Evolutionary conservation across 37 sponge, comb jelly and placozoan genomes (phyloP), one percentile per base, ranked within the genome.

Genomic region (Corticium candelabrum): DNA sequence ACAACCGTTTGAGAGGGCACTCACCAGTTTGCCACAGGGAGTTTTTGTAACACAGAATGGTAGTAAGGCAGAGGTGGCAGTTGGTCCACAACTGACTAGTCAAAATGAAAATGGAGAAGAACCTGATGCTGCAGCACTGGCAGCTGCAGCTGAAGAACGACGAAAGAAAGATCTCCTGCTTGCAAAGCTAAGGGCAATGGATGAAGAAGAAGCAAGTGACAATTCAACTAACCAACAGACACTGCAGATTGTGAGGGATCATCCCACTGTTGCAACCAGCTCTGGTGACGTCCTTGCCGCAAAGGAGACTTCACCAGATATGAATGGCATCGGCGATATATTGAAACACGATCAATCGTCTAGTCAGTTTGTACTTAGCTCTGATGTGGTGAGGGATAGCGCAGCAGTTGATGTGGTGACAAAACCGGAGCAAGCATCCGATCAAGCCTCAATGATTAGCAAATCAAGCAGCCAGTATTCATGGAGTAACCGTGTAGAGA

Each of bases 401-500:
- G 62, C 11, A 21, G 21, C 62, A 21, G 21, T 21, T 27, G 21
- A 21, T 21, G 62, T 50, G 15, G 21, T 27, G 21, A 21, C 15
- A 11, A 50, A 50, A 50, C 15, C 11, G 15, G 62, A 50, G 21
- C n/a, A n/a, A n/a, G n/a, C n/a, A n/a, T n/a, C n/a, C n/a, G 62
- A 50, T 21, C 15, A 11, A 11, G 62, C 21, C 21, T 50, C 62
- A 21, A 50, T 27, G 11, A 21, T 50, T 21, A 50, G 62, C 21
- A 50, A 50, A 11, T 15, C 68, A 7, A 43, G 75, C 3, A 74
- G 75, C 3, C 37, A 32, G 1, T 70, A 27, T 3, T 68, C 62
- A 31, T 79, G 80, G 80, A 67, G 75, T 27, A 75, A 56, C 50
- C 56, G 69, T 35, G 68, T 88, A 1, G 85, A 89, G 75, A 92